phyloP scores from a whole-genome alignment of 2,888 invertebrate species.

The Augochlorella aurata region DNA sequence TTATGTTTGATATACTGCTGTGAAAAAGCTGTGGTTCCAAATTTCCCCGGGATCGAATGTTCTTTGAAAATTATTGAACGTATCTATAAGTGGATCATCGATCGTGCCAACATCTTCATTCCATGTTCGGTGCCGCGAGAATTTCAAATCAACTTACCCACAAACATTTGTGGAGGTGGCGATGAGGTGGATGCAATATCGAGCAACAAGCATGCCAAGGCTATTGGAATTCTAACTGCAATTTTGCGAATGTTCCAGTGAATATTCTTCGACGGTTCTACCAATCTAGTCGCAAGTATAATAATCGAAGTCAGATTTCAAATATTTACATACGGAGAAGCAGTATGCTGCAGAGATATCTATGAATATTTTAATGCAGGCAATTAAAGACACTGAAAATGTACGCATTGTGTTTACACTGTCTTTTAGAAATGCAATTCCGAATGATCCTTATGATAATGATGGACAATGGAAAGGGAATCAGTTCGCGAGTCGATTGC shows the following conservation, averaged over 20 bases:
- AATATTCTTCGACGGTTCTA: not conserved
- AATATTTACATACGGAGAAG: not conserved
- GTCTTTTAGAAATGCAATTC: not conserved
- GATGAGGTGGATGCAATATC: slow-evolving; percentile 47
- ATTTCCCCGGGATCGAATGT: not conserved
- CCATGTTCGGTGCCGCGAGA: slow-evolving; percentile 51
- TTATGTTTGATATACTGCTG: not conserved
- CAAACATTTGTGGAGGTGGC: slow-evolving; percentile 20
- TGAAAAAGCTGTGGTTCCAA: not conserved
- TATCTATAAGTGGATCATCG: slow-evolving; percentile 56
- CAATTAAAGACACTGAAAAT: not conserved
- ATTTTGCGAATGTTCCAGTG: slow-evolving; percentile 11
- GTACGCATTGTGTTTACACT: not conserved
- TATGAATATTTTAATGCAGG: not conserved
- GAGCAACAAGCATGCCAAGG: slow-evolving; percentile 42
- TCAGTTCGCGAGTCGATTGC: not conserved
- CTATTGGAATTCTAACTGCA: slow-evolving; percentile 6
- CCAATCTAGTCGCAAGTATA: not conserved
- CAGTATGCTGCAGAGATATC: not conserved
- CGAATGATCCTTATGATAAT: not conserved
- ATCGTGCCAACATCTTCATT: slow-evolving; percentile 52
- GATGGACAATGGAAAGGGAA: not conserved
- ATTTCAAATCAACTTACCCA: slow-evolving; percentile 51
- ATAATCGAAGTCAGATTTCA: not conserved
- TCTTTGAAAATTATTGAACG: not conserved